Conservation (phyloP, 2,113 vertebrate genomes). For the Capreolus pygargus region DNA sequence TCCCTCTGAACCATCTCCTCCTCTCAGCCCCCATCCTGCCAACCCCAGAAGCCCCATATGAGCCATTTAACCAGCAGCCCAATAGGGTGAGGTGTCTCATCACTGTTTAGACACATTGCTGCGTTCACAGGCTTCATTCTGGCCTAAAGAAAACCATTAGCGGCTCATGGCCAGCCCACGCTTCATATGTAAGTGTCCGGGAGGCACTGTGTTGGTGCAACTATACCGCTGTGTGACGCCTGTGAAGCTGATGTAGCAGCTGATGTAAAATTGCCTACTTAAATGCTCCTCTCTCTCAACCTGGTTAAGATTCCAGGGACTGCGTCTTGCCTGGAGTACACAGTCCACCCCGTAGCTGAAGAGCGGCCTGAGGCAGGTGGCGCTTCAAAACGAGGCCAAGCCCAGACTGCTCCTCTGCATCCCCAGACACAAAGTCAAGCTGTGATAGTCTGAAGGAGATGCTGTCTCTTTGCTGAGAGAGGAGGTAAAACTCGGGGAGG, state of each 20-base stretch:
- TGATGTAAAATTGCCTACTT: neutral
- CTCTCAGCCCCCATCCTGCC: neutral
- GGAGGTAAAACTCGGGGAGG: no score
- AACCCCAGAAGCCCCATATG: neutral
- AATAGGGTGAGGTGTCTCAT: neutral
- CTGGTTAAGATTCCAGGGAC: neutral
- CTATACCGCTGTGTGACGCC: accelerated
- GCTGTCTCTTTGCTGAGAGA: neutral
- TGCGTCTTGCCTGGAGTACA: accelerated
- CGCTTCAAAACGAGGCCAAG: neutral
- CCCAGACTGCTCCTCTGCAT: neutral
- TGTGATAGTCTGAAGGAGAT: neutral
- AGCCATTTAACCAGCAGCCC: neutral
- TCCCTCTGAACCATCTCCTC: neutral
- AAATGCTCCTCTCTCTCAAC: neutral
- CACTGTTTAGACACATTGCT: accelerated
- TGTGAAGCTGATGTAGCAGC: neutral
- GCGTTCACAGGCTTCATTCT: accelerated
- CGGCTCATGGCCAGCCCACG: neutral
- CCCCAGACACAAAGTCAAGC: accelerated
- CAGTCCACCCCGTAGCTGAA: accelerated
- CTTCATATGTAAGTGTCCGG: neutral
- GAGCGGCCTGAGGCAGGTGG: neutral
- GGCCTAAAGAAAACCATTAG: neutral
- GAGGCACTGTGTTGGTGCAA: neutral